These are phyloP conservation scores for Baryphthengus martii DNA, from an alignment of 2,113 vertebrate species.

Conservation along the genomic window DNA sequence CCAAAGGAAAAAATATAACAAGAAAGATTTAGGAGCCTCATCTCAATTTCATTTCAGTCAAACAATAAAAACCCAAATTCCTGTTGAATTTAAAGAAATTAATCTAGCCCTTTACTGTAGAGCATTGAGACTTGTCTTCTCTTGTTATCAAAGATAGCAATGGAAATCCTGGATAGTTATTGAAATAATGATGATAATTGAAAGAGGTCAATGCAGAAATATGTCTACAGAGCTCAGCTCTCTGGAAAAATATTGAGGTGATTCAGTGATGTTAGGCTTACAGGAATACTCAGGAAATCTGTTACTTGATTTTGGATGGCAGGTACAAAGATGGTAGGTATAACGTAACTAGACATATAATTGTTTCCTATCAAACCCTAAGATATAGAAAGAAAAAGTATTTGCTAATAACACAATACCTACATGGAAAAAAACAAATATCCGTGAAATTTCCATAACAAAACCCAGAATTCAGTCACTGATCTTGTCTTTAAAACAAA, in stretches of 20 bases:
- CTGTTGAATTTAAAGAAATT: neutral
- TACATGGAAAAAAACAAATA: neutral
- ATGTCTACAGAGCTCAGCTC: neutral
- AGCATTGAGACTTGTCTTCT: neutral
- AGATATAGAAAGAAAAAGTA: neutral
- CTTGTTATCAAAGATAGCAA: neutral
- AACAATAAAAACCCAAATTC: neutral
- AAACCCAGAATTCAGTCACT: neutral
- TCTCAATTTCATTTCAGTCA: neutral
- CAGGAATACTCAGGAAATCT: neutral
- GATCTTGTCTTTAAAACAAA: neutral
- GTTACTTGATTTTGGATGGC: neutral
- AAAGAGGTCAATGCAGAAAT: neutral
- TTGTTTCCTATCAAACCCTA: neutral
- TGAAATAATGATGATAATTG: neutral
- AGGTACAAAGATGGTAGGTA: neutral
- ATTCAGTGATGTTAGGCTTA: neutral
- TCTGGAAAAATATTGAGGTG: neutral
- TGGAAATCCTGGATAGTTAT: neutral
- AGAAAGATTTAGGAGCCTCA: neutral
- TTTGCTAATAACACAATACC: neutral
- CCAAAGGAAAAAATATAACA: neutral
- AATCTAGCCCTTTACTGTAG: neutral
- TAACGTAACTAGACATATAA: neutral
- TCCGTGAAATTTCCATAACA: neutral